These are phyloP conservation scores for Perccottus glenii DNA, from an alignment of 2,113 vertebrate species.

Conservation along the genomic window DNA sequence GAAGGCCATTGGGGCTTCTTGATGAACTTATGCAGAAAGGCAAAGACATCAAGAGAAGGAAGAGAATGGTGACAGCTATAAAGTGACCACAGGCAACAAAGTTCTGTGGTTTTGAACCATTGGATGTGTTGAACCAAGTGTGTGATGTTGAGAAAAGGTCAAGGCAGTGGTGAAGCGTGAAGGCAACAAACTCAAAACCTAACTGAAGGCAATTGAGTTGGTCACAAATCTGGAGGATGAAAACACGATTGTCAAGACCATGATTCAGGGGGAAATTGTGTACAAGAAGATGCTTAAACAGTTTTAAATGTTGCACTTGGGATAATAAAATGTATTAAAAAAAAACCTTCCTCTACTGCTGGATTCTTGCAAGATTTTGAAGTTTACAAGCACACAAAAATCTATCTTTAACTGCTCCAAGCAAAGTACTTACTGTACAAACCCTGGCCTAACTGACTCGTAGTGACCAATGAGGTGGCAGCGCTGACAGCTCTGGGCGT, in stretches of 20 bases:
- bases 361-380: too few species aligned
- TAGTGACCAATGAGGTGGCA: too few species aligned
- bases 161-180: constrained; percentile 83
- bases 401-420: too few species aligned
- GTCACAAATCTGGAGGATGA: constrained; percentile 81
- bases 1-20: constrained; percentile 87
- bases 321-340: constrained; percentile 44
- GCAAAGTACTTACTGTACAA: too few species aligned
- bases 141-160: constrained; percentile 82
- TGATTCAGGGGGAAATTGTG: constrained; percentile 79
- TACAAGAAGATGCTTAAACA: constrained; percentile 88
- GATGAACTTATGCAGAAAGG: constrained; percentile 88
- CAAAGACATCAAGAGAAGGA: constrained; percentile 88
- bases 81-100: constrained; percentile 80
- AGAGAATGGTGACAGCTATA: constrained; percentile 86
- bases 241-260: constrained; percentile 78
- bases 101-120: constrained; percentile 82
- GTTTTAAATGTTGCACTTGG: constrained; percentile 66
- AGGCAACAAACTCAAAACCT: constrained; percentile 82
- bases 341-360: too few species aligned
- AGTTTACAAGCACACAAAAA: too few species aligned
- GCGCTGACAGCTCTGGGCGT: too few species aligned
- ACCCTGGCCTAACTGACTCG: too few species aligned
- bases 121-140: constrained; percentile 89
- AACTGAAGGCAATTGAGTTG: constrained; percentile 79